A percentile compares a stretch with the other conserved stretches of the same genome.
phyloP scores from a whole-genome alignment of 2,888 invertebrate species.

The Andrena chrysosceles region DNA sequence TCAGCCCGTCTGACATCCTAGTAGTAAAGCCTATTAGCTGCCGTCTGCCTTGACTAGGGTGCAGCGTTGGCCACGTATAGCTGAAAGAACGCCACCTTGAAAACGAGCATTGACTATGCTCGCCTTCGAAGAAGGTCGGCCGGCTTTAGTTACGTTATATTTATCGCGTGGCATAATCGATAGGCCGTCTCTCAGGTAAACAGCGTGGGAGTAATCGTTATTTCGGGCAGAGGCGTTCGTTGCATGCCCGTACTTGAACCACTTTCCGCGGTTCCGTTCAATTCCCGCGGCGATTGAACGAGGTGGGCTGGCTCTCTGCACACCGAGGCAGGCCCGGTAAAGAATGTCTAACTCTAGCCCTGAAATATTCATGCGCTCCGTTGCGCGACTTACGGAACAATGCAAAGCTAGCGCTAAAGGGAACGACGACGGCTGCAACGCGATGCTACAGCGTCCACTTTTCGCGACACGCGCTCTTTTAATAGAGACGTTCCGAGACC shows the following conservation, averaged over 20 bases:
- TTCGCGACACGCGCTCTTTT: not conserved
- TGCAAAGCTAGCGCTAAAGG: not conserved
- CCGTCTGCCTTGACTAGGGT: not conserved
- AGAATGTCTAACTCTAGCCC: not conserved
- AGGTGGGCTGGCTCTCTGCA: too few relatives aligned
- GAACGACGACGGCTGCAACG: not conserved
- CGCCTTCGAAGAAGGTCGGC: slow-evolving; percentile 47
- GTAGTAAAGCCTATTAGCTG: too few relatives aligned
- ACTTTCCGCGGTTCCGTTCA: slow-evolving; percentile 31
- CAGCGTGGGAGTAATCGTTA: slow-evolving; percentile 62
- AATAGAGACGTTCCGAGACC: too few relatives aligned
- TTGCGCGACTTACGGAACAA: slow-evolving; percentile 22
- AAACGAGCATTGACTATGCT: slow-evolving; percentile 63
- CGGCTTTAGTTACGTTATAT: slow-evolving; percentile 66
- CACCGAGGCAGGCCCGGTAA: not conserved
- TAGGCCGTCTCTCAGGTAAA: slow-evolving; percentile 59
- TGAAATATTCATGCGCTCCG: slow-evolving; percentile 9
- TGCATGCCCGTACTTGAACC: slow-evolving; percentile 59
- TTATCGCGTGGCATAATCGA: slow-evolving; percentile 64
- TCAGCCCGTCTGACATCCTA: too few relatives aligned
- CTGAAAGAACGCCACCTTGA: slow-evolving; percentile 50
- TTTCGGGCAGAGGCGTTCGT: slow-evolving; percentile 50
- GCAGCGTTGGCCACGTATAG: not conserved
- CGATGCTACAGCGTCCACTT: not conserved
- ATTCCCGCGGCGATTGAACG: slow-evolving; percentile 27